phyloP scores from a whole-genome alignment of 1,140 invertebrate genomes.

The Drosophila sechellia region DNA sequence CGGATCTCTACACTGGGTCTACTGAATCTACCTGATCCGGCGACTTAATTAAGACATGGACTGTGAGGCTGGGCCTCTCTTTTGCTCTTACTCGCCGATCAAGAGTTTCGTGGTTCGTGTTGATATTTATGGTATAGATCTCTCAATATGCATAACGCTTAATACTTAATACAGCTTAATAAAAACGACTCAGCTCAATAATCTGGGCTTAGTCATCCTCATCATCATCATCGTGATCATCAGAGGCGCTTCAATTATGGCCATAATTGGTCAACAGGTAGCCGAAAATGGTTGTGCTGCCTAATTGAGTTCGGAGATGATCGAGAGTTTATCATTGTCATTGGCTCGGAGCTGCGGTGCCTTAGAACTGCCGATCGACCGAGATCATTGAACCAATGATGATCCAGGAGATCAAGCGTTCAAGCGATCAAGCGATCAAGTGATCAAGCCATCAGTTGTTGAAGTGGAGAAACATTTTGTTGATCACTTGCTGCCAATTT shows the following conservation, averaged over 20 bases:
- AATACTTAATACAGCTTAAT: conserved; percentile 67
- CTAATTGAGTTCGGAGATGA: conserved; percentile 41
- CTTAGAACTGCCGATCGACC: conserved; percentile 27
- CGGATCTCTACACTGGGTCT: background rate
- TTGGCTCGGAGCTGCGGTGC: conserved; percentile 18
- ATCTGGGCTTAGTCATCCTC: conserved; percentile 43
- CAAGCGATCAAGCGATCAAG: conserved; percentile 4
- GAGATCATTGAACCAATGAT: conserved; percentile 14
- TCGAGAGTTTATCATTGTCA: conserved; percentile 50
- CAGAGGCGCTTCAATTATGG: conserved; percentile 73
- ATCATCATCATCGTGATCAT: conserved; percentile 25
- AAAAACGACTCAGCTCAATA: conserved; percentile 26
- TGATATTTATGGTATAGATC: conserved; percentile 77
- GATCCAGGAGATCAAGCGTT: conserved; percentile 1
- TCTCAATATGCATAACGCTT: conserved; percentile 77
- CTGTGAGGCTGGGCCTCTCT: background rate
- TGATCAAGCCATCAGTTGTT: conserved; percentile 3
- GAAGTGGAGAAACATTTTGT: conserved; percentile 13
- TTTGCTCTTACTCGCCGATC: background rate
- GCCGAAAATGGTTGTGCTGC: conserved; percentile 64
- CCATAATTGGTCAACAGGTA: conserved; percentile 82
- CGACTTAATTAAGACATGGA: conserved; percentile 42
- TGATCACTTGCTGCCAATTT: conserved; percentile 41
- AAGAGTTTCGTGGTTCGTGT: conserved; percentile 68
- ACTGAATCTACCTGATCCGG: conserved; percentile 40